phyloP scores from a whole-genome alignment of 2,797 vertebrate genomes.

The Apodemus agrarius region DNA sequence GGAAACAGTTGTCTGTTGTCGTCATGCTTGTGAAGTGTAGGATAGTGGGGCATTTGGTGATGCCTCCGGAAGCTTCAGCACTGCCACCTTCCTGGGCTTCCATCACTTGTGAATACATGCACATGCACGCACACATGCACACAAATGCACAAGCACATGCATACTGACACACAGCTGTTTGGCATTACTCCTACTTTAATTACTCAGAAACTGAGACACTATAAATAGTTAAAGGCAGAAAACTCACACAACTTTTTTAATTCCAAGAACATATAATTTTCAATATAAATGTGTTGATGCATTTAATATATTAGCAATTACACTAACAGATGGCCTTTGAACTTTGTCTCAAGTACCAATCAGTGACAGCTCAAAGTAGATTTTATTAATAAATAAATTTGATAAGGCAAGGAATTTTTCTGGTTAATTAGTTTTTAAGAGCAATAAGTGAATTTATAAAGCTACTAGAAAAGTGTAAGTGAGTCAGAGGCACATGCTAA shows the following conservation, averaged over 20 bases:
- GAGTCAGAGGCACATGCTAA: conserved; percentile 35
- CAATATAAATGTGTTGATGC: conserved; percentile 37
- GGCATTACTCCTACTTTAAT: not conserved
- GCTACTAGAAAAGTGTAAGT: conserved; percentile 28
- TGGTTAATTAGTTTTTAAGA: conserved; percentile 53
- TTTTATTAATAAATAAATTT: conserved; percentile 61
- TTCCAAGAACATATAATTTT: conserved; percentile 47
- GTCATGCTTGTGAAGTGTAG: conserved; percentile 46
- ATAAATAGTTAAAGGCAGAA: conserved; percentile 45
- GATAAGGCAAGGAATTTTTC: conserved; percentile 57
- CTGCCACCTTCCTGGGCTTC: conserved; percentile 1
- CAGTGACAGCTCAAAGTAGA: conserved; percentile 52
- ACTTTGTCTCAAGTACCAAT: conserved; percentile 60
- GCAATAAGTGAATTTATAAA: conserved; percentile 48
- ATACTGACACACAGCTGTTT: not conserved
- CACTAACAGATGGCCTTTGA: conserved; percentile 20
- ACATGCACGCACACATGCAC: not conserved
- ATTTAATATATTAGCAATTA: conserved; percentile 65
- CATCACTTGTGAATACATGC: not conserved
- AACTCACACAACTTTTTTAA: conserved; percentile 33
- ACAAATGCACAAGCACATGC: not conserved
- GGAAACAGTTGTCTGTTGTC: conserved; percentile 13
- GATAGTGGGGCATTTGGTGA: not conserved
- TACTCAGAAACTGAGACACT: conserved; percentile 24
- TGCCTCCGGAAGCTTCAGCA: not conserved